phyloP scores from a whole-genome alignment of 1,140 invertebrate genomes.

The Colletes gigas region DNA sequence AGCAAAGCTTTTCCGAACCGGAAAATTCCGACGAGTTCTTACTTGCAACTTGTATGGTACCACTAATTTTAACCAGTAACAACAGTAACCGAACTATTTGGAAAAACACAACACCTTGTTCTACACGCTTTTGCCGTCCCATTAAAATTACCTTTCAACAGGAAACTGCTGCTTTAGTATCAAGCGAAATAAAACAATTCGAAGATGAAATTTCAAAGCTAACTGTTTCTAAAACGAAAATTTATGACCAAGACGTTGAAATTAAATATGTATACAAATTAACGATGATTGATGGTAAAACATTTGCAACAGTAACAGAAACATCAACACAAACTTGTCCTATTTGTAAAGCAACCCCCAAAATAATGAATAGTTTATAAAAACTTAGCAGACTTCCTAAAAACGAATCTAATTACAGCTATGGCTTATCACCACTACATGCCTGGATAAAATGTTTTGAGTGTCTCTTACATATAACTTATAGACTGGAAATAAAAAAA shows the following conservation, averaged over 20 bases:
- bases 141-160: constrained; percentile 4
- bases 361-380: not conserved
- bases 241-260: no score
- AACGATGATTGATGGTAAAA: not conserved
- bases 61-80: not conserved
- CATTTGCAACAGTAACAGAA: not conserved
- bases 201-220: not conserved
- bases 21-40: not conserved
- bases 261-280: not conserved
- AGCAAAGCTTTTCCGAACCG: not conserved
- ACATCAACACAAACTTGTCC: not conserved
- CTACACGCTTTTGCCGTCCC: not conserved
- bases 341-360: not conserved
- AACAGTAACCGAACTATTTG: not conserved
- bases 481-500: not conserved
- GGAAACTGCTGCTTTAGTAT: not conserved
- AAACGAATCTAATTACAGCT: not conserved
- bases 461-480: not conserved
- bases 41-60: not conserved
- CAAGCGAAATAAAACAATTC: no score
- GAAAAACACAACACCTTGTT: not conserved
- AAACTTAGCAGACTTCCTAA: not conserved
- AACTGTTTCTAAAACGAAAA: no score
- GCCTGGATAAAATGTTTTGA: constrained; percentile 1
- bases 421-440: constrained; percentile 4